Evolutionary conservation across 2,888 invertebrate genomes (phyloP).

Genomic region (Strigamia transsilvanica): DNA sequence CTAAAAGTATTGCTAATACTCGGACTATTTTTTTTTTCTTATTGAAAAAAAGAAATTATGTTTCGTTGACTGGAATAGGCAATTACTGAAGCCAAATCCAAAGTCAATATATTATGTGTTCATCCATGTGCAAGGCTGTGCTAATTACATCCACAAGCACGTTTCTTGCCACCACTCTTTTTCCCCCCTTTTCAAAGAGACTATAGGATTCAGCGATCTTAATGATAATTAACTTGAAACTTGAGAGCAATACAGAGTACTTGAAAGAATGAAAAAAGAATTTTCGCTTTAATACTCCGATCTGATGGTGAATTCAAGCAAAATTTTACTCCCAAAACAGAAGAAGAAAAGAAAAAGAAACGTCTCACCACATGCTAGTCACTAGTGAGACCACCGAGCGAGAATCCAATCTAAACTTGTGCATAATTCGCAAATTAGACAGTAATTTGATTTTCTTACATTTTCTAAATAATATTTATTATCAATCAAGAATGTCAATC

Average conservation of each 20-base stretch:
- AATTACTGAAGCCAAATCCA: constrained; percentile 30
- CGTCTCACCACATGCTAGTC: neutral
- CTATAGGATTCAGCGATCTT: constrained; percentile 30
- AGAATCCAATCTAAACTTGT: neutral
- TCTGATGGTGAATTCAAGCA: constrained; percentile 19
- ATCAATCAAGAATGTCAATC: neutral
- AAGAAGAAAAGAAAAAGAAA: neutral
- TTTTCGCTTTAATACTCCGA: constrained; percentile 16
- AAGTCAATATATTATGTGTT: constrained; percentile 30
- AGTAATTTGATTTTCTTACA: neutral
- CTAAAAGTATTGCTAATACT: too few relatives aligned
- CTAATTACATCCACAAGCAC: constrained; percentile 30
- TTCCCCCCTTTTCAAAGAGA: constrained; percentile 24
- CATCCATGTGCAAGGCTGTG: constrained; percentile 30
- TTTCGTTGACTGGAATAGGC: neutral
- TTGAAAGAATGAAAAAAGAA: constrained; percentile 30
- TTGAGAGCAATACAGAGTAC: constrained; percentile 30
- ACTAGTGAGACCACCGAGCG: neutral
- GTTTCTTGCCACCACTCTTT: constrained; percentile 26
- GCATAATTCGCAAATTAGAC: neutral
- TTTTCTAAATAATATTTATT: neutral
- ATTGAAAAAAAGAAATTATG: neutral
- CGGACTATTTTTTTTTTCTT: neutral
- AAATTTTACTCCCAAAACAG: neutral
- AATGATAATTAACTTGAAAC: constrained; percentile 26